These are phyloP conservation scores for Leptinotarsa rubiginosa DNA, from an alignment of 2,888 invertebrate species.

Conservation along the genomic window DNA sequence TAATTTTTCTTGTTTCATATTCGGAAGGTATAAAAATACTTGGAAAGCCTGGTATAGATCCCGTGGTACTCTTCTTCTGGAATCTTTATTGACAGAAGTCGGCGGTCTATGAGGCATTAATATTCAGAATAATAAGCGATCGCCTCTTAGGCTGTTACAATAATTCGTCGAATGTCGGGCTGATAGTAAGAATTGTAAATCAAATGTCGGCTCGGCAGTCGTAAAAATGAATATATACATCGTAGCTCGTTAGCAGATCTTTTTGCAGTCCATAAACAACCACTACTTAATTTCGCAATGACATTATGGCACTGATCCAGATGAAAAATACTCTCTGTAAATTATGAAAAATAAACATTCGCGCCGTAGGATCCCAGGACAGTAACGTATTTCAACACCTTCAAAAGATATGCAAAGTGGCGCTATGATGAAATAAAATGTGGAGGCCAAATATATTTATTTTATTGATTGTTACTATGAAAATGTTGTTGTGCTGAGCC, in stretches of 20 bases:
- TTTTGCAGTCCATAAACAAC: conserved; percentile 60
- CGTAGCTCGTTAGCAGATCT: conserved; percentile 51
- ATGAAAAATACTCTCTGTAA: conserved; percentile 56
- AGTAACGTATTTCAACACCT: conserved; percentile 46
- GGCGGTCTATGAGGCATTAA: conserved; percentile 32
- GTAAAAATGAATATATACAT: conserved; percentile 56
- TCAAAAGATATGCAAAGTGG: conserved; percentile 34
- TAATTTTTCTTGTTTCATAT: no score
- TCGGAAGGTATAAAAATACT: no score
- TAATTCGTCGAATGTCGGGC: conserved; percentile 36
- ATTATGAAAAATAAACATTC: conserved; percentile 58
- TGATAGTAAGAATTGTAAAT: conserved; percentile 43
- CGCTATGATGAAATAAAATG: conserved; percentile 17
- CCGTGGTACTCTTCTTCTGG: not conserved
- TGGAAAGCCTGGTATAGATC: not conserved
- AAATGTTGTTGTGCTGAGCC: no score
- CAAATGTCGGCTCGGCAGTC: conserved; percentile 44
- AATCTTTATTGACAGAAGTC: conserved; percentile 22
- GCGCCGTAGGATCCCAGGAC: conserved; percentile 20
- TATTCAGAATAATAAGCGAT: conserved; percentile 39
- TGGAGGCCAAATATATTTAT: not conserved
- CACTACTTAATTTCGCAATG: conserved; percentile 62
- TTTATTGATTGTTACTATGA: not conserved
- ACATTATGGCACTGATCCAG: conserved; percentile 60
- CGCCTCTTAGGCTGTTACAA: conserved; percentile 29